phyloP scores from a whole-genome alignment of 2,113 vertebrate species.

The Potamarius usumacintae region DNA sequence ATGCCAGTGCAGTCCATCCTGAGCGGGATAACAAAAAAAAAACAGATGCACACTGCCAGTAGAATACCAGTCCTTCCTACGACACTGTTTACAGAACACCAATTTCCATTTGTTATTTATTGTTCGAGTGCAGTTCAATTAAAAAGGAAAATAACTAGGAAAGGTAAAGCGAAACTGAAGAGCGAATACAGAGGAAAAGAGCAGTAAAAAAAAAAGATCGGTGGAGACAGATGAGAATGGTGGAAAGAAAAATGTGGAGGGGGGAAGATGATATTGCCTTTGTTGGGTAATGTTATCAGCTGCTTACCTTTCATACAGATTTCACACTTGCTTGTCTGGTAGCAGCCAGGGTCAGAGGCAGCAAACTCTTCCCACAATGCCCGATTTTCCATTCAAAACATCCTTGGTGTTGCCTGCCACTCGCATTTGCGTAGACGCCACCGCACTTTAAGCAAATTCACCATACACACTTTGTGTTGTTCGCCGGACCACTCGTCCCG shows the following conservation, averaged over 20 bases:
- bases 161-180: slow-evolving; percentile 38
- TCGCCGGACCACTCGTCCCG: slow-evolving; percentile 47
- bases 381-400: slow-evolving; percentile 68
- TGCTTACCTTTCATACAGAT: slow-evolving; percentile 79
- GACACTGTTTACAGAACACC: slow-evolving; percentile 15
- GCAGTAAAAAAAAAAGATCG: slow-evolving; percentile 39
- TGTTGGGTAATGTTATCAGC: slow-evolving; percentile 74
- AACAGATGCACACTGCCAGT: slow-evolving; percentile 32
- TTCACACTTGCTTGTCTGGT: slow-evolving; percentile 76
- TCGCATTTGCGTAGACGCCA: slow-evolving; percentile 58
- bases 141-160: slow-evolving; percentile 48
- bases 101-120: slow-evolving; percentile 26
- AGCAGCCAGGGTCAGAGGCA: slow-evolving; percentile 70
- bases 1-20: slow-evolving; percentile 49
- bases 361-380: slow-evolving; percentile 74
- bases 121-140: slow-evolving; percentile 23
- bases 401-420: slow-evolving; percentile 58
- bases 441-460: slow-evolving; percentile 57
- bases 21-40: slow-evolving; percentile 26
- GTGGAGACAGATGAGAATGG: slow-evolving; percentile 57
- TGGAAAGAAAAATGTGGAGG: slow-evolving; percentile 50
- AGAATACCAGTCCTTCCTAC: slow-evolving; percentile 38
- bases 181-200: slow-evolving; percentile 45
- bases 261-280: slow-evolving; percentile 73
- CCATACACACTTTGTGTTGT: slow-evolving; percentile 56